Base-by-base conservation (phyloP, 2,888 invertebrate species). In the Catocala sponsa region DNA sequence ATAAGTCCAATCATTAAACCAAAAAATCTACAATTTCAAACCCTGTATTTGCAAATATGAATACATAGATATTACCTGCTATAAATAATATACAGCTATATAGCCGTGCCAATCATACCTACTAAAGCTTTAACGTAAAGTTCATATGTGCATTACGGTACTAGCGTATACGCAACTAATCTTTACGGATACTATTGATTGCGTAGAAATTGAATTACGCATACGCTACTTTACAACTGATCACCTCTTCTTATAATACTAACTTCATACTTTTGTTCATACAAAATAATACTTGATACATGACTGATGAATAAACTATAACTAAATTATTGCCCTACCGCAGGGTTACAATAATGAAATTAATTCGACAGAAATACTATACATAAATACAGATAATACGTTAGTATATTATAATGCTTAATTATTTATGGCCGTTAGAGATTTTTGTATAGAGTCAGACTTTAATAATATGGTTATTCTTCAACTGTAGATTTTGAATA, bases 31-130 rank as follows among this genome's bases (percentile, higher is more conserved):
- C 46, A 15, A 13, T 46, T 57, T 58, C 52, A 57, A 59, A 63
- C 68, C 68, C 65, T 68, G 68, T 74, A 32, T 59, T 51, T 50
- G 60, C 55, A 60, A 53, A 55, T 55, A 49, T 44, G 41, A 41
- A 25, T 43, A 9, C 9, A 38, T 6, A 38, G 6, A 53, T 15
- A n/a, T n/a, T n/a, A 25, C 12, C 32, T 52, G 33, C 51, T 33
- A 47, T 38, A 60, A 58, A 46, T 49, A 6, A 60, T 46, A 51
- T n/a, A 47, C 6, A 12, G 6, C 5, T 25, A 25, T 25, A 2
- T 25, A 25, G 25, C 25, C 4, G 25, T 25, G 25, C 25, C 25
- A 25, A 25, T 25, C 25, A 25, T 25, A 25, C 25, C 25, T 25
- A 2, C 25, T 25, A 25, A 25, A 25, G 25, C 25, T 25, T 25